Evolutionary conservation across 2,797 vertebrate genomes (phyloP).

Genomic region (Antennarius maculatus): DNA sequence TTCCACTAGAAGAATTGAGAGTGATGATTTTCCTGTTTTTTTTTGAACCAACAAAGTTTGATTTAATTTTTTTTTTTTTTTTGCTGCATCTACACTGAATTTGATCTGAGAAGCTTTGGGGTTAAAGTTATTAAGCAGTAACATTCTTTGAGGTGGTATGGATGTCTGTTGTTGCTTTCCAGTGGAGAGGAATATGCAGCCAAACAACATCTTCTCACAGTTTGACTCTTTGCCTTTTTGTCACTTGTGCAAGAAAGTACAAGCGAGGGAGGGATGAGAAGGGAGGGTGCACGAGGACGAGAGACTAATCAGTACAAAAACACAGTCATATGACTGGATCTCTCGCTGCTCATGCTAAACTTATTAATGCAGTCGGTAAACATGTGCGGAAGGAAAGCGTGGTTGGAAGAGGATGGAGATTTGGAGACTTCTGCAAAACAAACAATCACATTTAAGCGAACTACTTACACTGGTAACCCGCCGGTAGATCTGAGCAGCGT

Average conservation of each 20-base stretch:
- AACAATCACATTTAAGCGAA: no score
- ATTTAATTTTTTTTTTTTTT: neutral
- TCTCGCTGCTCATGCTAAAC: slow-evolving; percentile 66
- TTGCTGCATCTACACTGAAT: neutral
- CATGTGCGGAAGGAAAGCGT: slow-evolving; percentile 31
- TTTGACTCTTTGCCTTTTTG: neutral
- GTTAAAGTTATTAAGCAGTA: neutral
- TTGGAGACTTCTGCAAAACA: neutral
- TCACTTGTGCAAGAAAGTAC: neutral
- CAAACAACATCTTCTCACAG: no score
- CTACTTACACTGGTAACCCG: slow-evolving; percentile 91
- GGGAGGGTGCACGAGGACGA: slow-evolving; percentile 7
- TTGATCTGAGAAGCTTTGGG: neutral
- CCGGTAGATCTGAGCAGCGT: slow-evolving; percentile 98
- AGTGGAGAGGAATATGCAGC: slow-evolving; percentile 19
- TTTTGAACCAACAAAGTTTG: no score
- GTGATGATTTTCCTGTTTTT: no score
- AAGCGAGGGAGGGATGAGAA: neutral
- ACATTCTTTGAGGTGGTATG: no score
- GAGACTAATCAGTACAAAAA: slow-evolving; percentile 44
- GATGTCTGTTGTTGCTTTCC: slow-evolving; percentile 20
- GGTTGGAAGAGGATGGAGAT: slow-evolving; percentile 3
- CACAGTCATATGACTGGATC: slow-evolving; percentile 70
- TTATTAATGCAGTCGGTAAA: slow-evolving; percentile 66
- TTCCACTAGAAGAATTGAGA: no score